These are phyloP conservation scores for Sebastes diaconus DNA, from an alignment of 2,797 vertebrate species.

Conservation along the genomic window DNA sequence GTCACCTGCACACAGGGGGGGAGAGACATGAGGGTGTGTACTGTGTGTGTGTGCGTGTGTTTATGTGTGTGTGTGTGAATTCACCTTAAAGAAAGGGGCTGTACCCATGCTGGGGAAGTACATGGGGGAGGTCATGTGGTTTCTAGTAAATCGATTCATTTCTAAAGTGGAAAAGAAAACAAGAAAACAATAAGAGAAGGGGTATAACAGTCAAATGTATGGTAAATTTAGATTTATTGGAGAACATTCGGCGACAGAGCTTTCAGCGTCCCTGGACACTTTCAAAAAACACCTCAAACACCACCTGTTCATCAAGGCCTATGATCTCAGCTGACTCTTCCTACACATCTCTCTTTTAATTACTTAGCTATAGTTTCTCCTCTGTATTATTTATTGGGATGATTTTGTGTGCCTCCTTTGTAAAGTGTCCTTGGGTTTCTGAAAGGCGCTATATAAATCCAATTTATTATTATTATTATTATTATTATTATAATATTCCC, in stretches of 20 bases:
- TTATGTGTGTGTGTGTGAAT: not conserved
- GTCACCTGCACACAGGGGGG: slow-evolving; percentile 59
- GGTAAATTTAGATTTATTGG: not conserved
- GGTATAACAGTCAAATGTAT: not conserved
- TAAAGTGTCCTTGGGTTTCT: no score
- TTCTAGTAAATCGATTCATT: slow-evolving; percentile 66
- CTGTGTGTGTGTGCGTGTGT: not conserved
- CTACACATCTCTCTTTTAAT: not conserved
- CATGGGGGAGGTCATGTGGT: slow-evolving; percentile 52
- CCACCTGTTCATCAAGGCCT: no score
- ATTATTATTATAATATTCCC: no score
- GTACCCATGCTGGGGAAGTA: slow-evolving; percentile 55
- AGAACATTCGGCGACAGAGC: no score
- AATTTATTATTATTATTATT: no score
- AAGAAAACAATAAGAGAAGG: not conserved
- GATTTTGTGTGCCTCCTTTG: no score
- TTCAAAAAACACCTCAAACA: no score
- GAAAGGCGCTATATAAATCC: no score
- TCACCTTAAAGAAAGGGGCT: slow-evolving; percentile 73
- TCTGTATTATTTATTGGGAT: no score
- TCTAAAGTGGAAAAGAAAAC: slow-evolving; percentile 26
- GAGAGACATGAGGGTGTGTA: not conserved
- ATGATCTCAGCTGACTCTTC: no score
- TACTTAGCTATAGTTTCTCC: no score
- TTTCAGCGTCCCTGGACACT: no score